Evolutionary conservation across 1,140 invertebrate species (phyloP).

Genomic region (Drosophila sturtevanti): DNA sequence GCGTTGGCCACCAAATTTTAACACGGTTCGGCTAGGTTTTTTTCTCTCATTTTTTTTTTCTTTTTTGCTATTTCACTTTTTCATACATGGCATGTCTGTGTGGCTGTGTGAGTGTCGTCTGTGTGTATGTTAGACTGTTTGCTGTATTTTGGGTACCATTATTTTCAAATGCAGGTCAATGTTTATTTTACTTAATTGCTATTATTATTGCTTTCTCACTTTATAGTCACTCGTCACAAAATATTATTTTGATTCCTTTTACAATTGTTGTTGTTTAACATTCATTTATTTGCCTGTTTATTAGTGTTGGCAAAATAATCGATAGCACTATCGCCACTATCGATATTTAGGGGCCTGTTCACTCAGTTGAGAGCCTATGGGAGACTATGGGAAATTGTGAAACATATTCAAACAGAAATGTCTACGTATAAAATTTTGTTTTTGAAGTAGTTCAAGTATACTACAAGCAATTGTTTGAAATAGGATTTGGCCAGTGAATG

Average conservation of each 20-base stretch:
- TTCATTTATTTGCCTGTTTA: not conserved
- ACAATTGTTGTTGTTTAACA: constrained; percentile 2
- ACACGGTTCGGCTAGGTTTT: constrained; percentile 32
- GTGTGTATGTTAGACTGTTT: constrained; percentile 15
- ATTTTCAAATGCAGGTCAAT: not conserved
- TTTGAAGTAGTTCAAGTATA: no score
- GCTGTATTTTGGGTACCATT: constrained; percentile 12
- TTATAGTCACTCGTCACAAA: not conserved
- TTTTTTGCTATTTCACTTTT: constrained; percentile 69
- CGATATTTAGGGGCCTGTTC: no score
- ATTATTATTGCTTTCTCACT: not conserved
- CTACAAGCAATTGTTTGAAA: no score
- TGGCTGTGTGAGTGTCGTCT: constrained; percentile 34
- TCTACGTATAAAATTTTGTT: no score
- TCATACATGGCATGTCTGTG: constrained; percentile 50
- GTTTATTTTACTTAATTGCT: not conserved
- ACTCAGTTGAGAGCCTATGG: no score
- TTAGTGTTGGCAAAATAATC: not conserved
- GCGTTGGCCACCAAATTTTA: not conserved
- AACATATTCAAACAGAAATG: no score
- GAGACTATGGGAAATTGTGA: no score
- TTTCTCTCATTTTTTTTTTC: constrained; percentile 31
- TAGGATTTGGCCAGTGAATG: no score
- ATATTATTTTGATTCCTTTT: constrained; percentile 1
- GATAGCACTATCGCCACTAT: no score